Evolutionary conservation across 2,113 vertebrate genomes (phyloP), one percentile per base, ranked within the genome.

Genomic region (Nothobranchius kuhntae): DNA sequence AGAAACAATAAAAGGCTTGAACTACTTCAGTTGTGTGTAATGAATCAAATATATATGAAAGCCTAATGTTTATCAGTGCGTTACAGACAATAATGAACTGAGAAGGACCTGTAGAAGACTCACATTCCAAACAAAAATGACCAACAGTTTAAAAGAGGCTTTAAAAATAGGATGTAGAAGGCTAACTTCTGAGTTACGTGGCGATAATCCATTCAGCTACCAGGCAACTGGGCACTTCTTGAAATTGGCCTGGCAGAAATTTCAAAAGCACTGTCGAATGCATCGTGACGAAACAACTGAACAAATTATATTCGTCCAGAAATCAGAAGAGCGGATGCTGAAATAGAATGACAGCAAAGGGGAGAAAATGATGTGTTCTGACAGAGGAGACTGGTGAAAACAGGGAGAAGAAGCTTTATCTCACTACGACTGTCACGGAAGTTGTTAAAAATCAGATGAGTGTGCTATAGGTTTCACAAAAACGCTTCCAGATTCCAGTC

Each of bases 51-150:
- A 21, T 21, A 21, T 21, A 21, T 21, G 21, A 21, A 21, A 21
- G 21, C 1, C 21, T 21, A 21, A 21, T 21, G 21, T 21, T 21
- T 21, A 21, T 21, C 21, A 21, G 21, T 21, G 21, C 21, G 21
- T 21, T 21, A 21, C 21, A 21, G 21, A 21, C 21, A 21, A 21
- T 21, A 21, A 21, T 21, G 21, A 21, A 21, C 21, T 21, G 21
- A 21, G 21, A 21, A 21, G 21, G 21, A 21, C 21, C 21, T 21
- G 21, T 21, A 21, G 21, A 21, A 21, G 21, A 21, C 21, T 21
- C 52, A 57, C 65, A 57, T 73, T 48, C 53, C 64, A 80, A 81
- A 79, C 24, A 58, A 67, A 56, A 69, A 53, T 21, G 14, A 57
- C 6, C 9, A 70, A 53, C 71, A 53, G 9, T 60, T 68, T 40